Conservation (phyloP, 2,888 invertebrate genomes). For the Muschampia plurimacula region DNA sequence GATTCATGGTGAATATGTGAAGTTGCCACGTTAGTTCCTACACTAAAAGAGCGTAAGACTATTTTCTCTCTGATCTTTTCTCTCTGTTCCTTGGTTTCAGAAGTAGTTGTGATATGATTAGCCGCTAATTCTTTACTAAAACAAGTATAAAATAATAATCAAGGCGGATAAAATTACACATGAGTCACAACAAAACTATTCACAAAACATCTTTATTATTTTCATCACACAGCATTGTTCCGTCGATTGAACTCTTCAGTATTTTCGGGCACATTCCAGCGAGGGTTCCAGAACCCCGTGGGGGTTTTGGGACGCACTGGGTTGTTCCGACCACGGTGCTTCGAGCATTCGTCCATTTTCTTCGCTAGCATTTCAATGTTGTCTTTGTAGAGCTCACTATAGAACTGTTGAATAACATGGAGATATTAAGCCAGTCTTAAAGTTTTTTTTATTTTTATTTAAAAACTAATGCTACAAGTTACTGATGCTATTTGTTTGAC, state of each 20-base stretch:
- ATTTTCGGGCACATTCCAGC: constrained; percentile 73
- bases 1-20: no score
- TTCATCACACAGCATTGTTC: constrained; percentile 59
- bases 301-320: constrained; percentile 71
- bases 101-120: no score
- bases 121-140: no score
- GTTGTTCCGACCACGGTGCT: constrained; percentile 71
- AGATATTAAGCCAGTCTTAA: neutral
- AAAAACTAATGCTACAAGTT: no score
- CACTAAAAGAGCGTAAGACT: no score
- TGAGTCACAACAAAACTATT: neutral
- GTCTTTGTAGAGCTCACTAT: constrained; percentile 69
- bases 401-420: constrained; percentile 62
- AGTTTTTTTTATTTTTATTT: neutral
- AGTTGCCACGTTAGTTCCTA: no score
- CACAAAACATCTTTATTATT: neutral
- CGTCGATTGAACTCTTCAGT: constrained; percentile 75
- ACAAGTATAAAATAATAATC: no score
- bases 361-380: constrained; percentile 66
- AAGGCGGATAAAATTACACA: no score
- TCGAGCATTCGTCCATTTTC: constrained; percentile 74
- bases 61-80: no score
- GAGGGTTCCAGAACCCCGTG: constrained; percentile 75
- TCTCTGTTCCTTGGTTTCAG: no score
- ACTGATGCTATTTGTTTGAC: no score